Base-by-base conservation (phyloP, 2,888 invertebrate species). In the Frankliniella fusca region DNA sequence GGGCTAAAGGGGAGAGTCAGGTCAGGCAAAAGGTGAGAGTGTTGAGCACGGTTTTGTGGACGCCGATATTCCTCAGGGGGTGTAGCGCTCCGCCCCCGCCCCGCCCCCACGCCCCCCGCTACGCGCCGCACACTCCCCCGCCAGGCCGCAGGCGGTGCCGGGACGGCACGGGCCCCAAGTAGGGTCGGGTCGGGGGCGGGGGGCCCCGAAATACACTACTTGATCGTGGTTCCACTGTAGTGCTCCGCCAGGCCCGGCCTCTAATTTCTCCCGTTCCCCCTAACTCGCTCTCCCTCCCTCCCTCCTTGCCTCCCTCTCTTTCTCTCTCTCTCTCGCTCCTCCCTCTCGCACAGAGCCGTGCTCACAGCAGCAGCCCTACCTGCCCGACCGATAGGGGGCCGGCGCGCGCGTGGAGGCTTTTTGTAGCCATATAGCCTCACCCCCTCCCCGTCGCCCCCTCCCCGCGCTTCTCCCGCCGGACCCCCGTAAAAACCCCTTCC, bases 21-120 rank as follows among this genome's bases (percentile, higher is more conserved):
- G 54, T 12, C 15, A 20, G 54, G 54, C 15, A 15, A 5, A 15
- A 15, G 15, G 54, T 15, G 11, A 20, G 54, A 80, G 38, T 38
- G 38, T 38, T 38, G 38, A 38, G 38, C 38, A 38, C 38, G 38
- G 38, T 38, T 38, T 38, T 38, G 38, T 38, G 38, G 38, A 38
- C 38, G 38, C 38, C 38, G 38, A 38, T 38, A 54, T 80, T 79
- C 79, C 81, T 81, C 81, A 49, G 79, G 48, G 65, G 50, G 80
- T 48, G 28, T 76, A 61, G 54, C 65, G 82, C 82, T 61, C 80
- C 61, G 80, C 38, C 82, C 38, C 49, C 80, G 80, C 49, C 82
- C 80, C 80, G 38, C 48, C 48, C 79, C 18, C 49, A 54, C 81
- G 70, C 65, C 23, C 61, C 65, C 76, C 82, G 79, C 82, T 82